These are phyloP conservation scores for Strigamia crassipes DNA, from an alignment of 2,888 invertebrate genomes.

Conservation along the genomic window DNA sequence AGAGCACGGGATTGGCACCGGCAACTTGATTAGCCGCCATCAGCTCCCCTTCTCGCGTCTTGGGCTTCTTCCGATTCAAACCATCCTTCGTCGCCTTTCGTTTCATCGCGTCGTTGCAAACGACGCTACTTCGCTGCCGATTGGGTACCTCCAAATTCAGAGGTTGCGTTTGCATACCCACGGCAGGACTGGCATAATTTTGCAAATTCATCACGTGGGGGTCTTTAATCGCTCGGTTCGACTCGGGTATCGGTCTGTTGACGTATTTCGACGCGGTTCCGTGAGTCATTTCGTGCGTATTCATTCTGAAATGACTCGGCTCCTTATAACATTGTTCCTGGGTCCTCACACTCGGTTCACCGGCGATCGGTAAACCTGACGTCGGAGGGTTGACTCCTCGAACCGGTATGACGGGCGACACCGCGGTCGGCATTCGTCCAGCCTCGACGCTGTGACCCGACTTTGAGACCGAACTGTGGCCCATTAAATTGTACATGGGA, in stretches of 20 bases:
- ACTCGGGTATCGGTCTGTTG: neutral
- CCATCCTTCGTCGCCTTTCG: slow-evolving; percentile 44
- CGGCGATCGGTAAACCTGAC: neutral
- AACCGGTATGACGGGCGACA: neutral
- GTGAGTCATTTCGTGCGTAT: neutral
- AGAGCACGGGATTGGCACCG: slow-evolving; percentile 56
- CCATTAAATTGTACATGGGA: slow-evolving; percentile 56
- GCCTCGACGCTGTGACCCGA: neutral
- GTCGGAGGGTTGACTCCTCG: neutral
- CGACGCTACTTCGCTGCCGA: slow-evolving; percentile 64
- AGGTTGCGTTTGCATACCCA: slow-evolving; percentile 70
- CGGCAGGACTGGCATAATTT: neutral
- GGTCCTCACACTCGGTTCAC: neutral
- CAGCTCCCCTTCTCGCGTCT: slow-evolving; percentile 12
- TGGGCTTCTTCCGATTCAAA: slow-evolving; percentile 45
- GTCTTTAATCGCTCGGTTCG: neutral
- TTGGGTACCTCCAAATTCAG: slow-evolving; percentile 66
- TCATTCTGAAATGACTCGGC: neutral
- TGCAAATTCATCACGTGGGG: neutral
- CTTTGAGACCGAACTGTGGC: slow-evolving; percentile 3
- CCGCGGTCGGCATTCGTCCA: neutral
- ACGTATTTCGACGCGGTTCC: neutral
- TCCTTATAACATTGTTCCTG: slow-evolving; percentile 14
- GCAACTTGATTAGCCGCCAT: neutral
- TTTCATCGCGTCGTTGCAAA: neutral